Evolutionary conservation across 2,797 vertebrate species (phyloP).

Genomic region (Megaceryle alcyon): DNA sequence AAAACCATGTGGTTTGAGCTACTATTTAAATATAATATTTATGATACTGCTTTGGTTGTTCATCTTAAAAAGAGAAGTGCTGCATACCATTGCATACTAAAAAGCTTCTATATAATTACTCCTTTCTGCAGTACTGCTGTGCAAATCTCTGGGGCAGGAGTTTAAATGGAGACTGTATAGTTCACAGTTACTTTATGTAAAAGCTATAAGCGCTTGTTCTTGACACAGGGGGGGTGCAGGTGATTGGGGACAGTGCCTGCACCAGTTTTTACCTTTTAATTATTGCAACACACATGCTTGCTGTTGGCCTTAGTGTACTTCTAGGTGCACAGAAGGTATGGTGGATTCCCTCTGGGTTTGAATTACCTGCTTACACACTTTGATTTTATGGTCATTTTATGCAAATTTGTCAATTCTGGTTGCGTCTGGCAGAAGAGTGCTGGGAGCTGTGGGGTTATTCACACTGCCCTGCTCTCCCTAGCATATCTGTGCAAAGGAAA

Average conservation of each 20-base stretch:
- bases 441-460: not conserved
- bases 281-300: not conserved
- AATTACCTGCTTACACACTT: not conserved
- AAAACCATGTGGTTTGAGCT: conserved; percentile 27
- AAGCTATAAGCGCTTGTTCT: not conserved
- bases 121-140: conserved; percentile 36
- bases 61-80: conserved; percentile 20
- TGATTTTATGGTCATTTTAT: not conserved
- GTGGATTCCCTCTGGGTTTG: not conserved
- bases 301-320: not conserved
- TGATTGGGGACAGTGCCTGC: not conserved
- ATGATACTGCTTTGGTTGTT: conserved; percentile 16
- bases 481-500: not conserved
- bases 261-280: not conserved
- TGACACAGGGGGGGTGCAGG: not conserved
- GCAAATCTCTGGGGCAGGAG: conserved; percentile 10
- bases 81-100: conserved; percentile 24
- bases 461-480: not conserved
- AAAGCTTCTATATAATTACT: conserved; percentile 49
- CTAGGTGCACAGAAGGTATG: not conserved
- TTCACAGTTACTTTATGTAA: conserved; percentile 21
- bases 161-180: conserved; percentile 4
- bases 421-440: not conserved
- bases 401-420: not conserved
- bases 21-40: conserved; percentile 64